These are phyloP conservation scores for Narcine bancroftii DNA, from an alignment of 2,113 vertebrate genomes.

Conservation along the genomic window DNA sequence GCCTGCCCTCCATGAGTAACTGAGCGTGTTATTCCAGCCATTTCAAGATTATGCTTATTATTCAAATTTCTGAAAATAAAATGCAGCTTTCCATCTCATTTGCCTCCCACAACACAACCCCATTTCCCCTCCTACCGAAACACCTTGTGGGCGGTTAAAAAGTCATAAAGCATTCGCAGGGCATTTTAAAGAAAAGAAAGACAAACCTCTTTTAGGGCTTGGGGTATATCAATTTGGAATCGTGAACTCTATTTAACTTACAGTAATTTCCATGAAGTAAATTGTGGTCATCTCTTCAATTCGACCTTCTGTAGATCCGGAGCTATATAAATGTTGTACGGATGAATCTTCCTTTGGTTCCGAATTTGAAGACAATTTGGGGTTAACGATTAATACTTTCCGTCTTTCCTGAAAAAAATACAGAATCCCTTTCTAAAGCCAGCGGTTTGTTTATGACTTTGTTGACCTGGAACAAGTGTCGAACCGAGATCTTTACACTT, in stretches of 20 bases:
- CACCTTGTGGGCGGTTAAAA: background rate
- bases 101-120: background rate
- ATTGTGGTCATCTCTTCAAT: background rate
- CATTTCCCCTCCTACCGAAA: background rate
- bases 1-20: too few relatives aligned
- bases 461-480: background rate
- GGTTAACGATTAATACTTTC: background rate
- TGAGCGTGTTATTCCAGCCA: too few relatives aligned
- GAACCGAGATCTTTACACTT: background rate
- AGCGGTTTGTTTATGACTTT: background rate
- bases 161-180: too few relatives aligned
- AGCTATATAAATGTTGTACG: background rate
- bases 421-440: background rate
- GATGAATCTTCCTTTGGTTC: background rate
- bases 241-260: too few relatives aligned
- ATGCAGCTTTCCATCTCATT: too few relatives aligned
- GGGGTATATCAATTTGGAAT: background rate
- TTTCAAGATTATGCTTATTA: too few relatives aligned
- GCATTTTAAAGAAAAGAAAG: too few relatives aligned
- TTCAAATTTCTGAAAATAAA: background rate
- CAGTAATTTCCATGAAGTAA: background rate
- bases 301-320: background rate
- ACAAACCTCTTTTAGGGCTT: too few relatives aligned
- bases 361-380: background rate
- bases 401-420: background rate